Evolutionary conservation across 2,113 vertebrate genomes (phyloP), one percentile per base, ranked within the genome.

Genomic region (Megaceryle torquata): DNA sequence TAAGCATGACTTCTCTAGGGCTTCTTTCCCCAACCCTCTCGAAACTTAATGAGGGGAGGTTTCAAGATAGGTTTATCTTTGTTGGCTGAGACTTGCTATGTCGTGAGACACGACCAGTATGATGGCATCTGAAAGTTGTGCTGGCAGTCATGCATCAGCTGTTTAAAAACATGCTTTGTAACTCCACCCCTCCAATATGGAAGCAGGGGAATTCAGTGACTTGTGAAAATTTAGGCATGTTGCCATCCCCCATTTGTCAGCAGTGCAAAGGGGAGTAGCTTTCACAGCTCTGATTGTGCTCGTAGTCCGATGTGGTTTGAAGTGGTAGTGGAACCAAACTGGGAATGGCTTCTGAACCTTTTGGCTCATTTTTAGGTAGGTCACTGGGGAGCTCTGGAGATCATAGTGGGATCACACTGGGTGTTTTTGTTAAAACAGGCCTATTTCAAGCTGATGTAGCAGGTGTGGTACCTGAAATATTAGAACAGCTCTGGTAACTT

Each of bases 61-160:
- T 90, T 92, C 43, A 80, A 63, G 13, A 60, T 31, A 0, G 57
- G 1, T 24, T 44, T 48, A 21, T 26, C 25, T 80, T 37, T 69
- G 8, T 33, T 81, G 31, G 4, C 33, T 41, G 6, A n/a, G 44
- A 41, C 11, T 13, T 20, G 5, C 22, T 63, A 1, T 1, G 2
- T 33, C 65, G 19, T 43, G n/a, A 72, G 37, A 59, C 10, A 5
- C 9, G 6, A 18, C 26, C 19, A 29, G 5, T 29, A 12, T 8
- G 29, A 29, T 26, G 14, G 4, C 22, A 15, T 74, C 39, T 31
- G 15, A 13, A 48, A 70, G 41, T 21, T 89, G 82, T 72, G 1
- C 31, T 64, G 63, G 33, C 26, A 68, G n/a, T 13, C 5, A 5
- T 31, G 60, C 20, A 39, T 48, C 50, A 43, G 0, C 29, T 71